Evolutionary conservation across 2,888 invertebrate species (phyloP).

Genomic region (Anaspis maculata): DNA sequence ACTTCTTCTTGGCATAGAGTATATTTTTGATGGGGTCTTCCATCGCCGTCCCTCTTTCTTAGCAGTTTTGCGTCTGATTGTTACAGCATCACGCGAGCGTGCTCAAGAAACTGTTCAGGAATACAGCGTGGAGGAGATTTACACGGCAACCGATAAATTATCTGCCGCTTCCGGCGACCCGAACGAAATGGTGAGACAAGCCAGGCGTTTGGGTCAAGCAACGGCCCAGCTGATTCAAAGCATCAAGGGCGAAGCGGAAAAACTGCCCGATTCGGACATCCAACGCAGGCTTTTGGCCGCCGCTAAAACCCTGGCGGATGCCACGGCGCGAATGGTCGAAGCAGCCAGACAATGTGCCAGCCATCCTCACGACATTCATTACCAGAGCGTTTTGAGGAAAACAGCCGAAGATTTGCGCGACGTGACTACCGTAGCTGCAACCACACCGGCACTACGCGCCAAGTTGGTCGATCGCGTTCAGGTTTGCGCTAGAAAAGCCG

Average conservation of each 20-base stretch:
- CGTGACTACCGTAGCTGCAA: conserved; percentile 81
- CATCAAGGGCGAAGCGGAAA: conserved; percentile 91
- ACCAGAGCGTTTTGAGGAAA: conserved; percentile 73
- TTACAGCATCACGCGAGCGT: conserved; percentile 52
- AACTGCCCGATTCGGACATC: conserved; percentile 77
- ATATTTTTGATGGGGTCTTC: too few relatives aligned
- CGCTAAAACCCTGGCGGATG: conserved; percentile 90
- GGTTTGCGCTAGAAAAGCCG: conserved; percentile 74
- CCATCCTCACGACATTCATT: conserved; percentile 69
- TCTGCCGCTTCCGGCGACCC: conserved; percentile 80
- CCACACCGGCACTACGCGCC: conserved; percentile 62
- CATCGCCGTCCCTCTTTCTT: too few relatives aligned
- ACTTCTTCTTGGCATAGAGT: too few relatives aligned
- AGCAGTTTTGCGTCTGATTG: too few relatives aligned
- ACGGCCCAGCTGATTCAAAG: conserved; percentile 90
- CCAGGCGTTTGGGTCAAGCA: conserved; percentile 83
- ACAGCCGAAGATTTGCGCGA: conserved; percentile 92
- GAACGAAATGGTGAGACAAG: conserved; percentile 91
- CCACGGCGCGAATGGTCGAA: conserved; percentile 94
- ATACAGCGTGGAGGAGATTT: conserved; percentile 76
- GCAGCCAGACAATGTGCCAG: conserved; percentile 90
- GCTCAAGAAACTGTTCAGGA: conserved; percentile 64
- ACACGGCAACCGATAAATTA: conserved; percentile 81
- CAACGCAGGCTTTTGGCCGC: conserved; percentile 87
- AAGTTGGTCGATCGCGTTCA: conserved; percentile 61